These are phyloP conservation scores for Dissostichus mawsoni DNA, from an alignment of 2,113 vertebrate genomes.

Conservation along the genomic window DNA sequence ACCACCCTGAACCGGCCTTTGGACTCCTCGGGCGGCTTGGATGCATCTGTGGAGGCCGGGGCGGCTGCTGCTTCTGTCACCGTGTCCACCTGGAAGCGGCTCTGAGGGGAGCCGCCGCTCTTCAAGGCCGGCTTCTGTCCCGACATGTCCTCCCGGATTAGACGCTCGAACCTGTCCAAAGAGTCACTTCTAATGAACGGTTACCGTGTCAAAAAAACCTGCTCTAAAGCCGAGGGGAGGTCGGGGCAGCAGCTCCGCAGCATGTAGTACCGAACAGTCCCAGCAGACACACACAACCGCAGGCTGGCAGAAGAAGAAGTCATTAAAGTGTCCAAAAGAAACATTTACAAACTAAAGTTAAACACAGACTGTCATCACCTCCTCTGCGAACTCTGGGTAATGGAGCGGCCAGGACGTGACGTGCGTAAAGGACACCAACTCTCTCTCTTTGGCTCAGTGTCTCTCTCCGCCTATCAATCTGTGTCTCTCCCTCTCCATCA, in stretches of 20 bases:
- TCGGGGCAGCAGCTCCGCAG: conserved; percentile 7
- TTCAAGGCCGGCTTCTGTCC: conserved; percentile 71
- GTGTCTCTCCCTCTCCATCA: not conserved
- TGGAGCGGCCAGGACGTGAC: conserved; percentile 37
- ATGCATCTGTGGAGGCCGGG: conserved; percentile 18
- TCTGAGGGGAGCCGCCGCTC: conserved; percentile 85
- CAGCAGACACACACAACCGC: not conserved
- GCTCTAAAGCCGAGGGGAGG: not conserved
- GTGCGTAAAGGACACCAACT: conserved; percentile 43
- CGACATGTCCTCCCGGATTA: conserved; percentile 60
- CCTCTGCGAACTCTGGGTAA: not conserved
- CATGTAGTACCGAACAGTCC: conserved; percentile 21
- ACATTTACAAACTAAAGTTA: not conserved
- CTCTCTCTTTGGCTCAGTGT: not conserved
- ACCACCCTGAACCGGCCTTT: conserved; percentile 90
- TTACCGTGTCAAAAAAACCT: conserved; percentile 25
- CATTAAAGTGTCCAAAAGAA: not conserved
- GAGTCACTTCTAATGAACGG: not conserved
- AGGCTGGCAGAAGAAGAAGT: not conserved
- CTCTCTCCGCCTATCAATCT: not conserved
- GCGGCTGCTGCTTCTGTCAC: conserved; percentile 84
- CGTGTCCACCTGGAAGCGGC: conserved; percentile 94
- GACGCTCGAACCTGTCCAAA: not conserved
- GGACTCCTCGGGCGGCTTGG: conserved; percentile 85
- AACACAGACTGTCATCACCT: not conserved